phyloP scores from a whole-genome alignment of 2,113 vertebrate genomes.

The Perognathus longimembris region DNA sequence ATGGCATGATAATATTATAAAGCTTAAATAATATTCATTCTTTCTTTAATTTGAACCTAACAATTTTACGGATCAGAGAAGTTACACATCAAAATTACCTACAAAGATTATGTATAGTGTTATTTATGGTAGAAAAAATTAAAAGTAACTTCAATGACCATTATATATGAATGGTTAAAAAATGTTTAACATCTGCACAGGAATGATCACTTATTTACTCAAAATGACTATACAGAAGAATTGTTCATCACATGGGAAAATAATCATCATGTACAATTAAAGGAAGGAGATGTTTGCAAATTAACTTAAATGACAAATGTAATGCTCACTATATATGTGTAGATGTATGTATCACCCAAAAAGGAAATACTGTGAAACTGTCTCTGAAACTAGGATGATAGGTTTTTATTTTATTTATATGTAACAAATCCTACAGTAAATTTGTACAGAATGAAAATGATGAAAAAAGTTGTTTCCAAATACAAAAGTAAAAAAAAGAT shows the following conservation, averaged over 20 bases:
- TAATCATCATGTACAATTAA: conserved; percentile 25
- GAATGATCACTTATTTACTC: conserved; percentile 38
- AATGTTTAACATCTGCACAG: not conserved
- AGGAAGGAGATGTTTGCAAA: conserved; percentile 58
- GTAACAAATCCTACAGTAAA: conserved; percentile 43
- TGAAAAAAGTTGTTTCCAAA: not conserved
- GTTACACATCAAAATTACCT: not conserved
- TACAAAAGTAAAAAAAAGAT: conserved; percentile 7
- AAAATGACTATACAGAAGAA: conserved; percentile 42
- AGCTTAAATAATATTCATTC: conserved; percentile 56
- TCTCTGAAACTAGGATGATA: conserved; percentile 6
- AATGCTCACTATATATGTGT: not conserved
- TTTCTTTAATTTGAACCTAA: conserved; percentile 31
- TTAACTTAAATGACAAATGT: not conserved
- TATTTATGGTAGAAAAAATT: conserved; percentile 25
- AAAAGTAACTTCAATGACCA: conserved; percentile 20
- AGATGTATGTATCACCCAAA: conserved; percentile 1
- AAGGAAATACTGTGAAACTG: conserved; percentile 23
- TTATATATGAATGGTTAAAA: conserved; percentile 43
- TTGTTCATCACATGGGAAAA: not conserved
- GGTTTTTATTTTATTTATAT: conserved; percentile 10
- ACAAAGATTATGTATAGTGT: conserved; percentile 23
- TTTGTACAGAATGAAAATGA: not conserved
- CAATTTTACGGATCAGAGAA: conserved; percentile 15
- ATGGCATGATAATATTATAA: conserved; percentile 34